Base-by-base conservation (phyloP, 1,140 invertebrate species). In the Agraylea sexmaculata region DNA sequence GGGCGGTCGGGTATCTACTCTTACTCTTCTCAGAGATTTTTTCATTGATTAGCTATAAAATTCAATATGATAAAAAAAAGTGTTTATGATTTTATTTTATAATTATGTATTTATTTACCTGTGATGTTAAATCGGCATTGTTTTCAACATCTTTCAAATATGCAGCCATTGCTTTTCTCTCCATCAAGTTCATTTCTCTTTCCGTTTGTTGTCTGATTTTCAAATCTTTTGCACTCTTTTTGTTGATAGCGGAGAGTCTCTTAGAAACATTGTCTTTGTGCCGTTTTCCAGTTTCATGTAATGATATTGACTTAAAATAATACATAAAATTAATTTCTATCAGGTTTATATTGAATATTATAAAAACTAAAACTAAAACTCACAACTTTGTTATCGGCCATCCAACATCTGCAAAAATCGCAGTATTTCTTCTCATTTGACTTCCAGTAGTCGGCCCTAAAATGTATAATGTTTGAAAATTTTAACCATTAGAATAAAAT, bases 391-490 rank as follows among this genome's bases (percentile, higher is more conserved):
- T 97, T 98, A 64, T 96, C 92, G 37, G 89, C 83, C 50, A 95
- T 84, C 92, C 93, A 98, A 59, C 91, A 95, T 66, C 96, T 97
- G 63, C 93, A 98, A 62, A 91, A 91, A 51, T 96, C 90, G 57
- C 93, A 98, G 60, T 82, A 96, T 61, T 96, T 96, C 39, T 88
- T 78, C 0, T 85, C 85, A 51, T 92, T 81, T 19, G 92, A 96
- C 64, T 94, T 92, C 93, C 93, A 98, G 59, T 91, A 96, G 52
- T 95, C 91, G 5, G 93, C 81, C 93, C 83, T 87, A 51, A 13
- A 67, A 42, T 18, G 27, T 16, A 27, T 37, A 30, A 37, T 30
- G 18, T 11, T 3, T 13, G 28, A 38, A n/a, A n/a, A n/a, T n/a
- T n/a, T n/a, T n/a, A n/a, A n/a, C n/a, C n/a, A n/a, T n/a, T n/a